Evolutionary conservation across 2,888 invertebrate species (phyloP), one percentile per base, ranked within the genome.

Genomic region (Eupithecia insigniata): DNA sequence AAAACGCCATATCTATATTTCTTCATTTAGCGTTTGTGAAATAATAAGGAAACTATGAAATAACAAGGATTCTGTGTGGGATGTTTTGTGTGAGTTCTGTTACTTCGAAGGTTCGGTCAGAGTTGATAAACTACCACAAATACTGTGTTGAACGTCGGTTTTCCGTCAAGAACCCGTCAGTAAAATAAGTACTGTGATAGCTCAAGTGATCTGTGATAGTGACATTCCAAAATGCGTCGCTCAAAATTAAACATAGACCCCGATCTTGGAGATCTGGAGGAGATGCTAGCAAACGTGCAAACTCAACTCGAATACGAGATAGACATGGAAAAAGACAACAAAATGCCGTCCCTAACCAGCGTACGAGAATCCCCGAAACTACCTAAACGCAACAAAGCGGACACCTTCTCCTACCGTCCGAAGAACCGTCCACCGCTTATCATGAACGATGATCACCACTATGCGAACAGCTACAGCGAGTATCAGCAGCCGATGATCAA

Each of bases 261-360:
- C 2, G 94, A 94, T 78, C 77, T 94, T 61, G 93, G 93, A 0
- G 94, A 94, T 70, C 74, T 94, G 14, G 94, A 94, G 72, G 93
- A 94, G 76, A 94, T 94, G 94, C 81, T 94, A 28, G 94, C 94
- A 0, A 90, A 92, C 77, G 94, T 94, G 1, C 94, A 94, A 71
- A 91, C 87, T 0, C 94, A 94, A 73, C 76, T 94, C 8, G 94
- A 94, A 77, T 87, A 92, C 69, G 94, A 94, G 78, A 93, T 94
- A 0, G 93, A 92, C 51, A 66, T 90, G 68, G 92, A 92, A 73
- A 90, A 87, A 64, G 92, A 93, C 51, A 82, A 70, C 3, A 92
- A 89, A 72, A 89, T 91, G 89, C 85, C 92, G 0, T 92, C 91
- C 0, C 61, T 91, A 0, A 87, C 85, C 0, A 93, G 85, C 77